Evolutionary conservation across 2,113 vertebrate genomes (phyloP), one percentile per base, ranked within the genome.

Genomic region (Cariama cristata): DNA sequence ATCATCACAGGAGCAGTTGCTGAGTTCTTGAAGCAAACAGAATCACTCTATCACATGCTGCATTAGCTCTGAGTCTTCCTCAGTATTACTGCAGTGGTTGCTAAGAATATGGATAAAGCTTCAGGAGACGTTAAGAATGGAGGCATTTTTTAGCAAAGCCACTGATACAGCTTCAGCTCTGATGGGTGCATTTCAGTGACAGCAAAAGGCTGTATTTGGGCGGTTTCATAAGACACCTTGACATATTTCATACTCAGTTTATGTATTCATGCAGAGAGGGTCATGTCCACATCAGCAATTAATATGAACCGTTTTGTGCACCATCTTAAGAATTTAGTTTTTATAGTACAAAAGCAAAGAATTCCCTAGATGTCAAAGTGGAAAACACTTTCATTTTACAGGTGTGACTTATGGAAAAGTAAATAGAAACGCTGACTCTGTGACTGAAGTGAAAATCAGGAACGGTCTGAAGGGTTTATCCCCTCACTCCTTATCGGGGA

Each of bases 21-120:
- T 81, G 94, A 96, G 89, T 91, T 96, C 91, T 94, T 97, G 96
- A 94, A 97, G 97, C 91, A 96, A 96, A 96, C 28, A 97, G 93
- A 96, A 94, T 93, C 94, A 94, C 94, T 97, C 96, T 97, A 97
- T 97, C 96, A 95, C 94, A 96, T 97, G 94, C 91, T 95, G 96
- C 97, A 97, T 96, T 97, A 95, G 89, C 86, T 97, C 81, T 96
- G 96, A 96, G 94, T 96, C 93, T 93, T 95, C 93, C 86, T 96
- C 93, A 59, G 83, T 91, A 86, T 96, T 96, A 86, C 86, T 96
- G 89, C 91, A 84, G 91, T 77, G 72, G 94, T 96, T 96, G 94
- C 94, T 95, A 96, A 91, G 94, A 95, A 96, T 94, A 95, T 94
- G 94, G 93, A 96, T 94, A 97, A 94, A 96, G 64, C 50, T 96